Base-by-base conservation (phyloP, 1,140 invertebrate genomes). In the Tetraneura akinire region DNA sequence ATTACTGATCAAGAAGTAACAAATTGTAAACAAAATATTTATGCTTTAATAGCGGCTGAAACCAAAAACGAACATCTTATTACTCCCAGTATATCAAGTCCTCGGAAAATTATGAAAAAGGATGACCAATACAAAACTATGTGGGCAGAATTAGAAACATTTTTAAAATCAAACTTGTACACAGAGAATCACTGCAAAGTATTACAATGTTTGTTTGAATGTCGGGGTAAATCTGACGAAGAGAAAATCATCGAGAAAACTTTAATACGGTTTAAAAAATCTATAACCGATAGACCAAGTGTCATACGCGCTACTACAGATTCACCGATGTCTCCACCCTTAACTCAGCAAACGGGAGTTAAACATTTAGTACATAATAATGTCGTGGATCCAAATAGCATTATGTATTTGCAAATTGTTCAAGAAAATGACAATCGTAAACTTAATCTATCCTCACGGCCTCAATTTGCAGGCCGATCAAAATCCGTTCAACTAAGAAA, bases 121-220 rank as follows among this genome's bases (percentile, higher is more conserved):
- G 94, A 97, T 82, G 96, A 98, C 83, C 94, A 97, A 83, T 98
- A 97, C 86, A 89, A 92, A 78, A 88, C 93, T 62, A 89, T 98
- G 84, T 98, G 96, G 92, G 89, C 89, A 55, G 97, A 98, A 85
- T 85, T 98, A 42, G 96, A 98, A 86, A 90, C 90, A 14, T 89
- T 96, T 80, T 85, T 98, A 0, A 90, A 92, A 80, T 90, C 91
- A 10, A 93, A 96, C 84, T 88, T 91, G 89, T 91, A 82, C 81
- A 90, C 57, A 83, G 90, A 88, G 23, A 86, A 88, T 80, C 96
- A 98, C 84, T 89, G 89, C 68, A 90, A 91, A 83, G 89, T 98
- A 16, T 87, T 98, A 16, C 91, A 92, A 73, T 96, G 94, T 85
- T 86, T 98, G 11, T 86, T 94, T 45, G 94, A 97, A 84, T 92